A percentile compares a stretch with the other conserved stretches of the same genome.
Conservation (phyloP, 2,888 invertebrate genomes). For the Eubasilissa splendida region DNA sequence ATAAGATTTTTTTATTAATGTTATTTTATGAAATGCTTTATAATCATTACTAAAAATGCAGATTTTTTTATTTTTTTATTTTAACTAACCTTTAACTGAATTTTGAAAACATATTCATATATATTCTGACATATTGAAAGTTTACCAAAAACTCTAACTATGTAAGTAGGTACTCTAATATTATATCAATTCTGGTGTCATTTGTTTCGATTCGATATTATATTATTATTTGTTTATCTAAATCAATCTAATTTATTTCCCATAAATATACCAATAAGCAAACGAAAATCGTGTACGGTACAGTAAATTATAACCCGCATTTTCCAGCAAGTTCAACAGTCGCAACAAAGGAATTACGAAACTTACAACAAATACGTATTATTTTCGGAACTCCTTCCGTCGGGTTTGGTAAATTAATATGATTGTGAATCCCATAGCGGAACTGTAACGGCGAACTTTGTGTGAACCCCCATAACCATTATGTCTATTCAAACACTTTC, state of each 20-base stretch:
- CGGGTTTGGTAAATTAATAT: slow-evolving; percentile 38
- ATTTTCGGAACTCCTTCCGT: slow-evolving; percentile 48
- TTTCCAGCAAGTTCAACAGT: slow-evolving; percentile 40
- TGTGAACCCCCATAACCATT: slow-evolving; percentile 57
- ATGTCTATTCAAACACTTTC: slow-evolving; percentile 52
- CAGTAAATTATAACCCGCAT: slow-evolving; percentile 51
- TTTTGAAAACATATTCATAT: too few relatives aligned
- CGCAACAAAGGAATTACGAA: slow-evolving; percentile 40
- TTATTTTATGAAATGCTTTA: too few relatives aligned
- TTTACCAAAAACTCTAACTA: too few relatives aligned
- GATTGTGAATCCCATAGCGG: slow-evolving; percentile 55
- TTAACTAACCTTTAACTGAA: too few relatives aligned
- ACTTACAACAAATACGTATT: slow-evolving; percentile 45
- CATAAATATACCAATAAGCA: slow-evolving; percentile 53
- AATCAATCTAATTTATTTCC: slow-evolving; percentile 52
- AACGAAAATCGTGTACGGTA: slow-evolving; percentile 17
- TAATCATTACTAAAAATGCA: too few relatives aligned
- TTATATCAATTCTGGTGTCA: neutral
- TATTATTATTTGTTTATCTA: slow-evolving; percentile 26
- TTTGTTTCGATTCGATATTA: slow-evolving; percentile 28
- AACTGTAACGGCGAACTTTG: slow-evolving; percentile 53
- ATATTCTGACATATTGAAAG: too few relatives aligned
- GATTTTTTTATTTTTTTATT: too few relatives aligned
- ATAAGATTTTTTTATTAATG: too few relatives aligned
- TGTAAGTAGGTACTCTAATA: too few relatives aligned